Conservation (phyloP, 1,140 invertebrate genomes). For the Chlorops oryzae region DNA sequence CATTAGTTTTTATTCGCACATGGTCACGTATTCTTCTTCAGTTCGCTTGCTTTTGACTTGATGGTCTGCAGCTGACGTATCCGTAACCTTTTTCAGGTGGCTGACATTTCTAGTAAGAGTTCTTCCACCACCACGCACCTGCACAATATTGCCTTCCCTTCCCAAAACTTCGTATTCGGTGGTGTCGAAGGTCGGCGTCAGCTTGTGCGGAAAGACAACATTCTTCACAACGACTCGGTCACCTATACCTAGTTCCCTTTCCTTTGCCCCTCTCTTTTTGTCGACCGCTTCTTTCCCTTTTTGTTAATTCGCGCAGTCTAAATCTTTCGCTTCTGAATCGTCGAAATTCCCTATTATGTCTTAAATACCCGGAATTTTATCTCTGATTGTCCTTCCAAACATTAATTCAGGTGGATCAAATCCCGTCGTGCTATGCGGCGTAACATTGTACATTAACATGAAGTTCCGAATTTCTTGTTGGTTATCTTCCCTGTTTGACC, state of each 20-base stretch:
- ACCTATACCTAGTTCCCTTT: background rate
- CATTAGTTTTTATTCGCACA: too few species aligned
- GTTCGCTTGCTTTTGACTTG: too few species aligned
- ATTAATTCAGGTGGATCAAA: constrained; percentile 13
- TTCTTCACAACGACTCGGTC: constrained; percentile 1
- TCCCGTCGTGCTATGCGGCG: constrained; percentile 13
- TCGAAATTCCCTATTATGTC: constrained; percentile 5
- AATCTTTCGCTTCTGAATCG: constrained; percentile 1
- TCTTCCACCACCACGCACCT: background rate
- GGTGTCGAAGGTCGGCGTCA: background rate
- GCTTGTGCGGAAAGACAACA: constrained; percentile 2
- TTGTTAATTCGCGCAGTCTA: background rate
- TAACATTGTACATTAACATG: constrained; percentile 8
- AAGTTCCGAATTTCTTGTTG: constrained; percentile 11
- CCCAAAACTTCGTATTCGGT: background rate
- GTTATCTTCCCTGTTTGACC: background rate
- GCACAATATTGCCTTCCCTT: background rate
- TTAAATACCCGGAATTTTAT: constrained; percentile 14
- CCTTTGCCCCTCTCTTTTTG: background rate
- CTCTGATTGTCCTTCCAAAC: constrained; percentile 14
- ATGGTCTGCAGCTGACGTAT: too few species aligned
- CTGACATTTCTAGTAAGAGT: constrained; percentile 2
- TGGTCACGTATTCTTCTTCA: too few species aligned
- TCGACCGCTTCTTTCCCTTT: constrained; percentile 3
- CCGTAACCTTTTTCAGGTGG: constrained; percentile 1